Evolutionary conservation across 1,140 invertebrate genomes (phyloP).

Genomic region (Drosophila kohkoa): DNA sequence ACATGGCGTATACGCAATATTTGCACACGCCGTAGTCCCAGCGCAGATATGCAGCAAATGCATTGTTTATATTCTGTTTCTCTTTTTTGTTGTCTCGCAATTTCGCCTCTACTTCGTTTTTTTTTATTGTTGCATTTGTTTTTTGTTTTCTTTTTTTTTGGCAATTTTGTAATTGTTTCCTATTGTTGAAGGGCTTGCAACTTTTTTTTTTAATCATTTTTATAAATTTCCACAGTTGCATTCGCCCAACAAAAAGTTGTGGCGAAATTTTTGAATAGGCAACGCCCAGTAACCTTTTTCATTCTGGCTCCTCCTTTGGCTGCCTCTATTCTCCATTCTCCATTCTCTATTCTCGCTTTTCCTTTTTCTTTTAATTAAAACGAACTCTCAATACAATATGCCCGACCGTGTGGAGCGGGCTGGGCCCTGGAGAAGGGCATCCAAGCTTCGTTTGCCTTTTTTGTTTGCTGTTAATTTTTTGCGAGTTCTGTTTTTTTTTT

Average conservation of each 20-base stretch:
- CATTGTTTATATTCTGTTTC: constrained; percentile 46
- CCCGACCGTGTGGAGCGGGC: constrained; percentile 37
- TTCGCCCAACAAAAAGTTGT: constrained; percentile 30
- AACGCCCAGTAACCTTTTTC: constrained; percentile 60
- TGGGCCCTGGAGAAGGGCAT: constrained; percentile 21
- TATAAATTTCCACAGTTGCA: constrained; percentile 60
- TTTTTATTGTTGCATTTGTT: constrained; percentile 32
- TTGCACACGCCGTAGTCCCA: constrained; percentile 34
- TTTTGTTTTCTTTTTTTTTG: constrained; percentile 44
- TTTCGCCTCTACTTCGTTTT: constrained; percentile 19
- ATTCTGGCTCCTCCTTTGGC: constrained; percentile 31
- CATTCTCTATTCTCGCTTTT: constrained; percentile 54
- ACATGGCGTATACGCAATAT: constrained; percentile 77
- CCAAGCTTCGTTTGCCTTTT: constrained; percentile 57
- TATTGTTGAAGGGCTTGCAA: constrained; percentile 65
- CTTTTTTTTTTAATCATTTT: constrained; percentile 74
- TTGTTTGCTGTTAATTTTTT: constrained; percentile 77
- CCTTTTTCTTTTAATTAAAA: constrained; percentile 78
- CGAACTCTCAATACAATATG: constrained; percentile 82
- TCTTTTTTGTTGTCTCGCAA: constrained; percentile 44
- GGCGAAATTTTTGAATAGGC: constrained; percentile 47
- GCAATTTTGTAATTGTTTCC: constrained; percentile 73
- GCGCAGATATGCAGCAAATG: constrained; percentile 59
- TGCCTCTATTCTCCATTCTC: constrained; percentile 36
- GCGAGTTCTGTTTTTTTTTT: constrained; percentile 21